Percentiles rank a stretch among this genome's conserved stretches.
Evolutionary conservation across 1,140 invertebrate genomes (phyloP).

Genomic region (Trypoxylus dichotomus): DNA sequence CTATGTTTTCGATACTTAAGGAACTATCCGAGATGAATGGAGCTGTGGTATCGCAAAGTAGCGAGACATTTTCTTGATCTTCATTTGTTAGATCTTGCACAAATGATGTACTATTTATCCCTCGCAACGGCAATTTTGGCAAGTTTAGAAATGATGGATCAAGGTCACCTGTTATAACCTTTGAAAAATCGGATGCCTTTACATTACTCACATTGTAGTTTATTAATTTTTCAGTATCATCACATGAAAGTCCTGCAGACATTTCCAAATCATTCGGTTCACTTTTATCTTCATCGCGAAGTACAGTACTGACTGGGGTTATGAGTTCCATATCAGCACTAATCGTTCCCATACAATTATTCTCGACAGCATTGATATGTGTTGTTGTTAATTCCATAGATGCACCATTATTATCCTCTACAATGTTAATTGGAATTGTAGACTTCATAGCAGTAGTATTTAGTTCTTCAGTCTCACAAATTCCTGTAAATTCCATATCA

Average conservation of each 20-base stretch:
- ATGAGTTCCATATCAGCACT: constrained; percentile 13
- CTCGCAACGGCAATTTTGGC: background rate
- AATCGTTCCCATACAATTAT: too few relatives aligned
- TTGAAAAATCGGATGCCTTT: constrained; percentile 28
- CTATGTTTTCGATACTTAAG: background rate
- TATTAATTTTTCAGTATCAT: constrained; percentile 35
- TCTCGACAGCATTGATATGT: too few relatives aligned
- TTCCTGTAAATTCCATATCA: too few relatives aligned
- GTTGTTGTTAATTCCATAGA: too few relatives aligned
- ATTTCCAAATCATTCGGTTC: background rate
- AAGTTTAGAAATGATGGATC: background rate
- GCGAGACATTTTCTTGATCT: background rate
- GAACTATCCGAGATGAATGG: background rate
- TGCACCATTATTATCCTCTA: too few relatives aligned
- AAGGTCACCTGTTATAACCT: constrained; percentile 19
- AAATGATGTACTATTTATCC: background rate
- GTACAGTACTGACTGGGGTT: background rate
- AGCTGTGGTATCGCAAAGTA: background rate
- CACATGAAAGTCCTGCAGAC: background rate
- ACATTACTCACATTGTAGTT: background rate
- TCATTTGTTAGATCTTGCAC: background rate
- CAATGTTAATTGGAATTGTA: too few relatives aligned
- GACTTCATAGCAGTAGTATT: too few relatives aligned
- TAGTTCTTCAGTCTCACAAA: too few relatives aligned
- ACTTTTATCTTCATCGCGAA: background rate